Conservation (phyloP, 1,140 invertebrate genomes). For the Scylla paramamosain region DNA sequence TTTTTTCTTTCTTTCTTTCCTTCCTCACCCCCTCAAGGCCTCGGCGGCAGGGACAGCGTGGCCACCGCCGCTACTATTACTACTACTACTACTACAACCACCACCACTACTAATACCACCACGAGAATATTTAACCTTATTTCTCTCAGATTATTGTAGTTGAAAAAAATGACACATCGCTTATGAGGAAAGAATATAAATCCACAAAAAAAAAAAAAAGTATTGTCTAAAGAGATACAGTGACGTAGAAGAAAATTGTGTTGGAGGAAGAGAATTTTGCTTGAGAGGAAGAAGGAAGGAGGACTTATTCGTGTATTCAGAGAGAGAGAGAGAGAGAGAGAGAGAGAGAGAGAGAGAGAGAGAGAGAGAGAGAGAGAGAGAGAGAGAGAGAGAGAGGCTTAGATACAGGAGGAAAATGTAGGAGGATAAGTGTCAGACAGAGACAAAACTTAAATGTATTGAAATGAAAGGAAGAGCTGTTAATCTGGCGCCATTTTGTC, state of each 20-base stretch:
- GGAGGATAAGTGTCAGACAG: neutral
- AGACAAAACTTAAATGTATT: neutral
- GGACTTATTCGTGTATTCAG: neutral
- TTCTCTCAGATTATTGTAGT: neutral
- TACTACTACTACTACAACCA: neutral
- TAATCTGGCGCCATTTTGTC: neutral
- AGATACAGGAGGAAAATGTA: neutral
- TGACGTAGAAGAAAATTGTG: neutral
- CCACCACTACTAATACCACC: neutral
- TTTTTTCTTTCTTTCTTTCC: constrained; percentile 7
- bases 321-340: neutral
- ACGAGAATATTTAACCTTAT: no score
- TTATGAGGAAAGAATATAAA: neutral
- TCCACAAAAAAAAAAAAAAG: neutral
- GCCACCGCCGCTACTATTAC: no score
- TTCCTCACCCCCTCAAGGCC: neutral
- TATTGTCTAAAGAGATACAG: neutral
- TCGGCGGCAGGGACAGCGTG: neutral
- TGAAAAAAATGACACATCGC: no score
- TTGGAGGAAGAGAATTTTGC: neutral
- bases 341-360: neutral
- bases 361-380: neutral
- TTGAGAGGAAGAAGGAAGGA: neutral
- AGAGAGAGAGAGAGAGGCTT: neutral
- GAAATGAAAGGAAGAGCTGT: neutral